Conservation (phyloP, 1,140 invertebrate species). For the Eumaeus atala region DNA sequence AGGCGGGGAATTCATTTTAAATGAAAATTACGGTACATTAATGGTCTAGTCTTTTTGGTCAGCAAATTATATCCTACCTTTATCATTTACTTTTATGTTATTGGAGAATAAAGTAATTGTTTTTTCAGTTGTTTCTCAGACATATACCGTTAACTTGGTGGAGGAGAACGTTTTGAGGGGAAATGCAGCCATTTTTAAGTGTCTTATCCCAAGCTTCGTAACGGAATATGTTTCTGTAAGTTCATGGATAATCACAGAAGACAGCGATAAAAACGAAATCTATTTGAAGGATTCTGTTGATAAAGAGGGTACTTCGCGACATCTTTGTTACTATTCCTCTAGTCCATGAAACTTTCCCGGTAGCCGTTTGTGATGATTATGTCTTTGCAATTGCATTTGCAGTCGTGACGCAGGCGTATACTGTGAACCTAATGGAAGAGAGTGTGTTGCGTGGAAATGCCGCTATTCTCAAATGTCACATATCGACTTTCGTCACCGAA, state of each 20-base stretch:
- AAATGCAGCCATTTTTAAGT: constrained; percentile 92
- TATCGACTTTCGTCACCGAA: constrained; percentile 93
- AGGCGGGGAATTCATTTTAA: constrained; percentile 73
- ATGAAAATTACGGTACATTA: constrained; percentile 69
- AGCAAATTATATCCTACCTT: constrained; percentile 29
- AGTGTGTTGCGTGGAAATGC: constrained; percentile 91
- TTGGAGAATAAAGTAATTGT: no score
- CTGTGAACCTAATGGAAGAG: constrained; percentile 91
- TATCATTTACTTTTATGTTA: constrained; percentile 10
- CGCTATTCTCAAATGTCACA: constrained; percentile 92
- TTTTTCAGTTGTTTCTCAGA: constrained; percentile 84
- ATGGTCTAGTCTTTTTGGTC: constrained; percentile 47
- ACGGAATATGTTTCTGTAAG: constrained; percentile 89
- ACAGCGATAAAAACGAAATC: constrained; percentile 53
- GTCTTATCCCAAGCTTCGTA: constrained; percentile 93
- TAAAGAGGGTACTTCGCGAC: constrained; percentile 39
- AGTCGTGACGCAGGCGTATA: constrained; percentile 92
- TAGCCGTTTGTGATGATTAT: not conserved
- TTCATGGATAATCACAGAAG: constrained; percentile 87
- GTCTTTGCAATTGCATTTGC: constrained; percentile 60
- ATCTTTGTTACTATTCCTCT: not conserved
- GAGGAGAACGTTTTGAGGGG: constrained; percentile 91
- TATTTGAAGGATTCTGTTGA: constrained; percentile 38
- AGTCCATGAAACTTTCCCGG: not conserved
- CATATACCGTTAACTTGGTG: constrained; percentile 89